These are phyloP conservation scores for Cercopithecus mona DNA, from an alignment of 2,113 vertebrate species.

Conservation along the genomic window DNA sequence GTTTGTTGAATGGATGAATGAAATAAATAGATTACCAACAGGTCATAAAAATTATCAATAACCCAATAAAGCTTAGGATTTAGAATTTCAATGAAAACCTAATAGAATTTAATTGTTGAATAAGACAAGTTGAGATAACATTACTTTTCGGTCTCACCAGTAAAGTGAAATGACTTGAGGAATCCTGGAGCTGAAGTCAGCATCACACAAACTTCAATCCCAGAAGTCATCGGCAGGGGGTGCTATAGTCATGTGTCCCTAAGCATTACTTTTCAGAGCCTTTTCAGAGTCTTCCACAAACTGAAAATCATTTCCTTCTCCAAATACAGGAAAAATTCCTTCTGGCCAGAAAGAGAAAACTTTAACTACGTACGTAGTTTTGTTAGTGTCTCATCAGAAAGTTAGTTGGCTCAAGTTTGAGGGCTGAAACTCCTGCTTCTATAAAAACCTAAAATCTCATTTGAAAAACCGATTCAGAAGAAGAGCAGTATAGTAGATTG, in stretches of 20 bases:
- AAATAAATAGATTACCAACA: not conserved
- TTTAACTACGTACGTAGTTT: not conserved
- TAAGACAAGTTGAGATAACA: not conserved
- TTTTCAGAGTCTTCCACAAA: not conserved
- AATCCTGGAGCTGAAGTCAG: not conserved
- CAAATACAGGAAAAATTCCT: not conserved
- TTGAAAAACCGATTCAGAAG: conserved; percentile 54
- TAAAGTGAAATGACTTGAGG: not conserved
- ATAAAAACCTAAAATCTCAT: conserved; percentile 56
- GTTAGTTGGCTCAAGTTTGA: not conserved
- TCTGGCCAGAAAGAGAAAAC: not conserved
- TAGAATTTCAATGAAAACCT: not conserved
- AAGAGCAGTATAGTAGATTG: conserved; percentile 58
- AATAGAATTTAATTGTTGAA: not conserved
- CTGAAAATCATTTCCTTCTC: not conserved
- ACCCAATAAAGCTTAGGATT: not conserved
- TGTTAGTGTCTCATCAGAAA: conserved; percentile 48
- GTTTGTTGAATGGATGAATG: not conserved
- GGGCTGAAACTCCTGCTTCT: not conserved
- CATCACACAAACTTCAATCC: not conserved
- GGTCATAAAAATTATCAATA: not conserved
- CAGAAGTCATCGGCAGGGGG: conserved; percentile 56
- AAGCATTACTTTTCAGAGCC: not conserved
- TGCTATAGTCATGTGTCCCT: not conserved
- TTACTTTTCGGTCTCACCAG: not conserved